Base-by-base conservation (phyloP, 2,888 invertebrate genomes). In the Congeria kusceri region DNA sequence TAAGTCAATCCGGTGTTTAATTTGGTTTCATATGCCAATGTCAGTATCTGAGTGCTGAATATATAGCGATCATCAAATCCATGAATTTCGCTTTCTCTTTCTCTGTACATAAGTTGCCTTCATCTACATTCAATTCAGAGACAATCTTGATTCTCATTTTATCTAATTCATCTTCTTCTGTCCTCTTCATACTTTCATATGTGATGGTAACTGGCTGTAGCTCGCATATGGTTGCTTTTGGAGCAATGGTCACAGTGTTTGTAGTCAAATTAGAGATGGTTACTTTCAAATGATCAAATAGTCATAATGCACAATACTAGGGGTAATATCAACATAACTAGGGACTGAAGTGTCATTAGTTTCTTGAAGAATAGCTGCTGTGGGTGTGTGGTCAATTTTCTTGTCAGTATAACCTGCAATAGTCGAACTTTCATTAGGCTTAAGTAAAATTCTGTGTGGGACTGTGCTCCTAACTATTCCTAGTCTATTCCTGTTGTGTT, bases 171-270 rank as follows among this genome's bases (percentile, higher is more conserved):
- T 57, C 44, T 53, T 53, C 70, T 29, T 70, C 53, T 27, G 53
- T 15, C 4, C n/a, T 49, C 5, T 61, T 11, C 11, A 70, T 15
- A 20, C 29, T 25, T n/a, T 70, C 70, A 18, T 62, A 61, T 5
- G 70, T 39, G 1, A 70, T 62, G 25, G 29, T 32, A 9, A 70
- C 70, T 53, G 62, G 70, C 28, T 70, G 70, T 9, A 61, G 23
- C 15, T 70, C 62, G 18, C 62, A 62, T 20, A 62, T 32, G 29
- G 39, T 53, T 15, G 49, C 28, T 20, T 20, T 62, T 5, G 70
- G 70, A 25, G 70, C 20, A 5, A 70, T 70, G 0, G 23, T 49
- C n/a, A 61, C 70, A 25, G 70, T 70, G 47, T 62, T 70, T 3
- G 70, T 70, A 1, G 70, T 29, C 3, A 61, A 1, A 18, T 70